A percentile compares a stretch with the other conserved stretches of the same genome.
These are phyloP conservation scores for Pinctada fucata DNA, from an alignment of 2,888 invertebrate species.

Conservation along the genomic window DNA sequence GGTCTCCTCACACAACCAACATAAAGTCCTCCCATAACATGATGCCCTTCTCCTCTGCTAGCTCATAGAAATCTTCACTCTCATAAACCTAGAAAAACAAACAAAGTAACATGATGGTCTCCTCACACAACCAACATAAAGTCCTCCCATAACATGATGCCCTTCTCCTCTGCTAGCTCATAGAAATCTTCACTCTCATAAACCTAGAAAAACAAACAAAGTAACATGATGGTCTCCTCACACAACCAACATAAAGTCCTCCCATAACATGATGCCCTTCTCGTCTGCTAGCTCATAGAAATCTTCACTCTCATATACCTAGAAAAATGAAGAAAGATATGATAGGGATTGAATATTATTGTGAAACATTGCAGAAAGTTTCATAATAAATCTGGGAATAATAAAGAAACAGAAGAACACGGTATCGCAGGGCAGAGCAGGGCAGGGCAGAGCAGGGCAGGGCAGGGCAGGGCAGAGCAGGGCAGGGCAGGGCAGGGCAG, in stretches of 20 bases:
- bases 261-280: conserved; percentile 95
- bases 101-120: background rate
- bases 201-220: conserved; percentile 73
- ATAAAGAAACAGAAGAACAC: no score
- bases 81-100: conserved; percentile 84
- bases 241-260: conserved; percentile 93
- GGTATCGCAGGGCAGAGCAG: no score
- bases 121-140: conserved; percentile 86
- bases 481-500: no score
- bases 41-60: conserved; percentile 92
- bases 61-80: conserved; percentile 89
- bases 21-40: conserved; percentile 98
- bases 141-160: conserved; percentile 98
- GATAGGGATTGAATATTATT: no score
- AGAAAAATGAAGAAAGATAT: conserved; percentile 3
- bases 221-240: no score
- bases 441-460: no score
- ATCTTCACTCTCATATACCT: conserved; percentile 90
- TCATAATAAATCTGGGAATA: no score
- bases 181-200: conserved; percentile 96
- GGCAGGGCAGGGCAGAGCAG: no score
- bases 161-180: conserved; percentile 88
- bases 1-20: conserved; percentile 81
- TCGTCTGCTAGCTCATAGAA: conserved; percentile 92
- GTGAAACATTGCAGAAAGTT: no score